Base-by-base conservation (phyloP, 2,888 invertebrate genomes). In the Brachylomia viminalis region DNA sequence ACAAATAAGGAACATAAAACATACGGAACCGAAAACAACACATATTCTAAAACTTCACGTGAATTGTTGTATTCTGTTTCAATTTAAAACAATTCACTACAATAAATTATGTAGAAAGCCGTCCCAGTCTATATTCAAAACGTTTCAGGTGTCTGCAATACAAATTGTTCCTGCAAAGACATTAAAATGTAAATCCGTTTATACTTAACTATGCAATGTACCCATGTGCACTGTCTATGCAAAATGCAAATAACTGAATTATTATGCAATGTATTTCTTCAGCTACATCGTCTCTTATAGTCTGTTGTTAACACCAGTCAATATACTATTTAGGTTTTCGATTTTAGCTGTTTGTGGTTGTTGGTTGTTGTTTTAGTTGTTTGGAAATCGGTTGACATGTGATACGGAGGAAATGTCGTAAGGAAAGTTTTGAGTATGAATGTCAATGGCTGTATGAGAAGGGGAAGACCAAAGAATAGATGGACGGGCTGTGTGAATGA, bases 121-220 rank as follows among this genome's bases (percentile, higher is more conserved):
- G 69, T 80, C 64, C 78, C 79, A 81, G 86, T 88, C 86, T 87
- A 87, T 86, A 88, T 84, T 86, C 83, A 86, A 90, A 89, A 83
- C 84, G 86, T 79, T 88, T 88, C 89, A 89, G 87, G 88, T 91
- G 87, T 87, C 88, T 88, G 88, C 86, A 86, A 89, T 88, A 91
- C 88, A 90, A 91, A 91, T 91, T 87, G 87, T 90, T 85, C 86
- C 82, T 77, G 79, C 87, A 86, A 89, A 88, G 87, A 89, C 89
- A 90, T 91, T 91, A 89, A 89, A 88, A 91, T 91, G 91, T 87
- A 91, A 91, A 92, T 91, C 88, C 84, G 86, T 87, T 90, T 89
- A 90, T 86, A 87, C 86, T 87, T 88, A 85, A 84, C 82, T 86
- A 88, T 88, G 87, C 88, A 85, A 87, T 88, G 83, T 84, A 83